Base-by-base conservation (phyloP, 2,888 invertebrate species). In the Antheraea yamamai region DNA sequence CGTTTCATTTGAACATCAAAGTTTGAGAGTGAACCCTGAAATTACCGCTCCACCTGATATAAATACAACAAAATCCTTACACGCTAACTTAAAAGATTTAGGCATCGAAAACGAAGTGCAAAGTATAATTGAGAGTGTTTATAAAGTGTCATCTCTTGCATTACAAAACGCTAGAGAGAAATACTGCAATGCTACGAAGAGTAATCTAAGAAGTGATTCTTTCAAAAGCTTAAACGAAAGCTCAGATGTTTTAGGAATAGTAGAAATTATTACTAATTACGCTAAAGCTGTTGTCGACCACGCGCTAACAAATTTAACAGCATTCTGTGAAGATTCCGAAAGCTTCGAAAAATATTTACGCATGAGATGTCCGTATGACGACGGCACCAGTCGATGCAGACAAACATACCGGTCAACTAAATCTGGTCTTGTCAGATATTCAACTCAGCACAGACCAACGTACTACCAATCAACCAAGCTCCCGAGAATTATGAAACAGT, bases 11-110 rank as follows among this genome's bases (percentile, higher is more conserved):
- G 76, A 73, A 8, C 78, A 77, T 16, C 80, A 80, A 64, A 92
- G 86, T 76, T 79, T 94, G 47, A 82, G 94, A 75, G 89, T 92
- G 0, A 94, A 94, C 68, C 86, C 88, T 0, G 82, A 92, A 7
- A 94, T 94, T 8, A 93, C 90, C 0, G 89, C 91, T 2, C 91
- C 93, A 0, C 85, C 89, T 0, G 77, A 78, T 20, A 35, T 73
- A 23, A 73, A 76, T 14, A 70, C 78, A 2, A 58, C 79, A 0
- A 55, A 77, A 18, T 76, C 77, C 0, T 1, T 83, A 0, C 75
- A 77, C 3, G 71, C 78, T 0, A 81, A 47, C 3, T 23, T 92
- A 0, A 81, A 80, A 58, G 80, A 85, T 7, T 73, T 92, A n/a
- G 89, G 87, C 0, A 85, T 93, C 0, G 82, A 82, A 47, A 76